phyloP scores from a whole-genome alignment of 2,113 vertebrate species.

The Genyomyrus donnyi region DNA sequence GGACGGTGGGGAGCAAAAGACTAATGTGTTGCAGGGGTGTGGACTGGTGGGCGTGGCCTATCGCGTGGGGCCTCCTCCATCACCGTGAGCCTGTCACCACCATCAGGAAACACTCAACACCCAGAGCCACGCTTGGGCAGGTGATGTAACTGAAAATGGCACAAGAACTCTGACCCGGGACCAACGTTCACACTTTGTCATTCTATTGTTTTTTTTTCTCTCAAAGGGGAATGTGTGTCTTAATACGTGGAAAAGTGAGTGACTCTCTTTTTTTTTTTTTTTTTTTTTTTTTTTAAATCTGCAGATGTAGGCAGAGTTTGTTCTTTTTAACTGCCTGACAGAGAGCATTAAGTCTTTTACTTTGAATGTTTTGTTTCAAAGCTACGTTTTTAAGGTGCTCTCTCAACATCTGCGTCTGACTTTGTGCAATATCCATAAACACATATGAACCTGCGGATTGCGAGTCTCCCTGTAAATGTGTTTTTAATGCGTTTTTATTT shows the following conservation, averaged over 20 bases:
- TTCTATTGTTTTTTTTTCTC: constrained; percentile 31
- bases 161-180: background rate
- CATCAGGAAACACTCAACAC: background rate
- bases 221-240: constrained; percentile 49
- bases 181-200: constrained; percentile 15
- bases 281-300: constrained; percentile 35
- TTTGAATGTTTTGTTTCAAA: constrained; percentile 34
- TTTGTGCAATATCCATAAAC: constrained; percentile 58
- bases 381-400: constrained; percentile 39
- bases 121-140: background rate
- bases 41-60: background rate
- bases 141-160: constrained; percentile 12
- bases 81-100: background rate
- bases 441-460: constrained; percentile 31
- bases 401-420: constrained; percentile 40
- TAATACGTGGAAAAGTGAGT: constrained; percentile 21
- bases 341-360: constrained; percentile 13
- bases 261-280: constrained; percentile 16
- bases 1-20: background rate
- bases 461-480: constrained; percentile 37
- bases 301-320: constrained; percentile 26
- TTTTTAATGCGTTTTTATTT: constrained; percentile 41
- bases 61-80: background rate
- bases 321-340: background rate
- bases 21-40: background rate